Evolutionary conservation across 2,113 vertebrate genomes (phyloP), one percentile per base, ranked within the genome.

Genomic region (Toxotes jaculatrix): DNA sequence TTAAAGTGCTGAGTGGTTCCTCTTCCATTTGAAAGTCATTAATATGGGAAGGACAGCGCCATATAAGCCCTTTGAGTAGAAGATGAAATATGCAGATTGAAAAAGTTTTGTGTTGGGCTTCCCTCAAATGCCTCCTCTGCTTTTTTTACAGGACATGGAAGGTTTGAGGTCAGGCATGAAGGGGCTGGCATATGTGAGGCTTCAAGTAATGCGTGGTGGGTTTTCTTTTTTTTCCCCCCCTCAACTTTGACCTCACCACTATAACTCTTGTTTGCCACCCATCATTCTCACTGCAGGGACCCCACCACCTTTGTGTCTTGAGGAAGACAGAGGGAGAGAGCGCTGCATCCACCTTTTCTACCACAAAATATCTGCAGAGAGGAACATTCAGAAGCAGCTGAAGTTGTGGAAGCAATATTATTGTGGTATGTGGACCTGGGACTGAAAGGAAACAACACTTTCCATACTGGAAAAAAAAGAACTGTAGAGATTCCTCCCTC

Each of bases 391-490:
- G 36, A 72, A 27, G 47, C 23, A 70, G 74, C n/a, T 85, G 74
- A 74, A 91, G 55, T 86, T 27, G 66, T 74, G 79, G 83, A 72
- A 69, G 72, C 32, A 36, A 61, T 68, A 68, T 80, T 42, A 76
- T 40, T 82, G 66, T 83, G 89, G 88, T 86, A 90, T 91, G 87
- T 85, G 86, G 76, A 85, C 51, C 63, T 62, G 36, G 75, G 74
- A 83, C 59, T 59, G 51, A 77, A 70, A 70, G 51, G 61, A 83
- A 86, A 87, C 72, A 91, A 87, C 76, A 77, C 69, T 94, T 94
- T 94, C 92, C 94, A 93, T 71, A 34, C 72, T 80, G 75, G 79
- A 79, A 86, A 85, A 80, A 43, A 47, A 76, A 75, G 57, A 84
- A 76, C 14, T 16, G 59, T 14, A 45, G 38, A 49, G 66, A 82